phyloP scores from a whole-genome alignment of 2,113 vertebrate species.

The Sinocyclocheilus grahami region DNA sequence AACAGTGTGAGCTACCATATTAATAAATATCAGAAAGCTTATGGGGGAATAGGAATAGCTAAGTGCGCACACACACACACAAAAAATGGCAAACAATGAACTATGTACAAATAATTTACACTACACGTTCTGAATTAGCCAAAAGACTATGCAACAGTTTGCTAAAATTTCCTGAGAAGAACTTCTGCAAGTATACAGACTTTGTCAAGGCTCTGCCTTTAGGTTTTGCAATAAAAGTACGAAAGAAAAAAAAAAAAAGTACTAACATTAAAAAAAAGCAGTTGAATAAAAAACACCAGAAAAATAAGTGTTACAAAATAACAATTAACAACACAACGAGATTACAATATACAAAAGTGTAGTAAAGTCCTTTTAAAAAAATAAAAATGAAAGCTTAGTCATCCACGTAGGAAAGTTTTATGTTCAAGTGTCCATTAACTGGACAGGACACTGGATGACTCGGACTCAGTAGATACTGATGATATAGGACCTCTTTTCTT shows the following conservation, averaged over 20 bases:
- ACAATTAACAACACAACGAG: slow-evolving; percentile 51
- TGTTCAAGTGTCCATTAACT: slow-evolving; percentile 79
- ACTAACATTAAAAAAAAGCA: slow-evolving; percentile 14
- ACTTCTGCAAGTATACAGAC: slow-evolving; percentile 5
- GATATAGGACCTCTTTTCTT: slow-evolving; percentile 91
- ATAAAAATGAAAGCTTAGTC: slow-evolving; percentile 58
- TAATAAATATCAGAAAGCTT: slow-evolving; percentile 75
- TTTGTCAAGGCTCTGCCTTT: slow-evolving; percentile 12
- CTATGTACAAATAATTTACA: slow-evolving; percentile 69
- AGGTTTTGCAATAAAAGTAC: neutral
- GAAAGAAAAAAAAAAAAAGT: neutral
- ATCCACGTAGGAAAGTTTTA: slow-evolving; percentile 47
- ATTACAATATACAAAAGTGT: slow-evolving; percentile 73
- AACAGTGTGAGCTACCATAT: slow-evolving; percentile 70
- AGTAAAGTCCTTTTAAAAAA: slow-evolving; percentile 69
- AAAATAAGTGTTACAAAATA: slow-evolving; percentile 2
- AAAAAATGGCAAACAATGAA: slow-evolving; percentile 59
- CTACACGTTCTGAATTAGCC: slow-evolving; percentile 4
- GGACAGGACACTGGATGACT: slow-evolving; percentile 95
- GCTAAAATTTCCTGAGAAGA: neutral
- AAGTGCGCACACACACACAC: slow-evolving; percentile 69
- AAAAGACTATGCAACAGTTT: slow-evolving; percentile 23
- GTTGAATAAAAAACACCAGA: neutral
- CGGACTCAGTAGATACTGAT: slow-evolving; percentile 95
- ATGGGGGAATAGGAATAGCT: slow-evolving; percentile 59